Conservation (phyloP, 1,140 invertebrate species). For the Cydia pomonella region DNA sequence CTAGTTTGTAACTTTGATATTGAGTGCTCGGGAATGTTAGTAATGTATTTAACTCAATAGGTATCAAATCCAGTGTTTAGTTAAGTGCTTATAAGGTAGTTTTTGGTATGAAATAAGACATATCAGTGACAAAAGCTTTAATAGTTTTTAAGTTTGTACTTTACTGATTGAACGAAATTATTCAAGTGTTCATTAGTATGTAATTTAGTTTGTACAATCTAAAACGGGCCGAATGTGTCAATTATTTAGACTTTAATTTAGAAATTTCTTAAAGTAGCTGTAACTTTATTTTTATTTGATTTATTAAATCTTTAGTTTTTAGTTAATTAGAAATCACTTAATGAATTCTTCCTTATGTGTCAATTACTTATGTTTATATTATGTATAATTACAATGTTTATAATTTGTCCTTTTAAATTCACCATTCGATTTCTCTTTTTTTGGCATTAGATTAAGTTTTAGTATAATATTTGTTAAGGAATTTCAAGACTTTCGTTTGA, state of each 20-base stretch:
- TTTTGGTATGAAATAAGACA: slow-evolving; percentile 39
- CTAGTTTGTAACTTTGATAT: neutral
- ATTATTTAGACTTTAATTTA: slow-evolving; percentile 54
- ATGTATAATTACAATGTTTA: too few relatives aligned
- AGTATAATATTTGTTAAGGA: slow-evolving; percentile 59
- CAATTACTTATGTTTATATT: slow-evolving; percentile 41
- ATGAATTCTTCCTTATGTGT: slow-evolving; percentile 55
- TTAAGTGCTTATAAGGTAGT: slow-evolving; percentile 20
- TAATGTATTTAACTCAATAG: slow-evolving; percentile 34
- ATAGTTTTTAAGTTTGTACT: slow-evolving; percentile 53
- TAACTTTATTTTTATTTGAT: neutral
- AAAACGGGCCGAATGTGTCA: slow-evolving; percentile 74
- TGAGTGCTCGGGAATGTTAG: slow-evolving; percentile 19
- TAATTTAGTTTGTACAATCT: slow-evolving; percentile 35
- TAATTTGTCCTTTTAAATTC: slow-evolving; percentile 39
- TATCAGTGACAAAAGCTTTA: slow-evolving; percentile 64
- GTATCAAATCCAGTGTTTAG: slow-evolving; percentile 34
- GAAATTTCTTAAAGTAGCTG: slow-evolving; percentile 29
- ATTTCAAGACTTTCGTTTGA: slow-evolving; percentile 78
- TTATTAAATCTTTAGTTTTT: slow-evolving; percentile 34
- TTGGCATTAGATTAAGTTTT: slow-evolving; percentile 36
- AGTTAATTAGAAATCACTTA: slow-evolving; percentile 42
- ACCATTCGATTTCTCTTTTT: slow-evolving; percentile 32
- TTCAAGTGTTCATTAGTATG: slow-evolving; percentile 13
- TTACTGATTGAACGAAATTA: slow-evolving; percentile 29